Percentiles rank a stretch among this genome's conserved stretches.
Evolutionary conservation across 1,140 invertebrate genomes (phyloP).

Genomic region (Argopecten irradians): DNA sequence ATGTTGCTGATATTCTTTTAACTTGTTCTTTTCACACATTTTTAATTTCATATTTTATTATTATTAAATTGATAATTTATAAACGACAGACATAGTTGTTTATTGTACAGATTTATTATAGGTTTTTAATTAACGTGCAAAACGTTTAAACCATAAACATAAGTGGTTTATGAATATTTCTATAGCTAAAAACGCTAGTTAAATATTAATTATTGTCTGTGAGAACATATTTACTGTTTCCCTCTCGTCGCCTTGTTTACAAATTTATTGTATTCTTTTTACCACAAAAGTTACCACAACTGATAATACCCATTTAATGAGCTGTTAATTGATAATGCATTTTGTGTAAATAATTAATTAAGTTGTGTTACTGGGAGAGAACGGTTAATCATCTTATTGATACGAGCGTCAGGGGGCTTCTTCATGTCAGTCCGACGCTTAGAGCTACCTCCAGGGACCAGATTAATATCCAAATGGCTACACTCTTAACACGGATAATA

Average conservation of each 20-base stretch:
- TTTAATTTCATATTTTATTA: constrained; percentile 12
- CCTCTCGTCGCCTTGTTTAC: neutral
- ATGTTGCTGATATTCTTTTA: neutral
- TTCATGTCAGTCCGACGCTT: neutral
- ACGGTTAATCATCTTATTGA: constrained; percentile 2
- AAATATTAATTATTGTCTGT: neutral
- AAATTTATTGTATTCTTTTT: neutral
- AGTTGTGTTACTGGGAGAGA: neutral
- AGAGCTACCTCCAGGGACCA: neutral
- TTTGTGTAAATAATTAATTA: constrained; percentile 12
- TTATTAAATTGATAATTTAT: neutral
- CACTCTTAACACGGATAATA: constrained; percentile 4
- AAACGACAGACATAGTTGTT: neutral
- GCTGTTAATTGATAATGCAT: constrained; percentile 4
- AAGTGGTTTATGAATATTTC: constrained; percentile 13
- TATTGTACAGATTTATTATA: neutral
- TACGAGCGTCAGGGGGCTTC: neutral
- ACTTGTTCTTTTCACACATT: neutral
- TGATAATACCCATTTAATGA: constrained; percentile 11
- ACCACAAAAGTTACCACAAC: neutral
- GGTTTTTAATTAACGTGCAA: neutral
- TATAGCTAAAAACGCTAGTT: neutral
- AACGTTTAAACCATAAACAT: neutral
- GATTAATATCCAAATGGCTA: neutral
- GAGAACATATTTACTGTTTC: neutral